Evolutionary conservation across 2,888 invertebrate species (phyloP), one percentile per base, ranked within the genome.

Genomic region (Ectemnius lituratus): DNA sequence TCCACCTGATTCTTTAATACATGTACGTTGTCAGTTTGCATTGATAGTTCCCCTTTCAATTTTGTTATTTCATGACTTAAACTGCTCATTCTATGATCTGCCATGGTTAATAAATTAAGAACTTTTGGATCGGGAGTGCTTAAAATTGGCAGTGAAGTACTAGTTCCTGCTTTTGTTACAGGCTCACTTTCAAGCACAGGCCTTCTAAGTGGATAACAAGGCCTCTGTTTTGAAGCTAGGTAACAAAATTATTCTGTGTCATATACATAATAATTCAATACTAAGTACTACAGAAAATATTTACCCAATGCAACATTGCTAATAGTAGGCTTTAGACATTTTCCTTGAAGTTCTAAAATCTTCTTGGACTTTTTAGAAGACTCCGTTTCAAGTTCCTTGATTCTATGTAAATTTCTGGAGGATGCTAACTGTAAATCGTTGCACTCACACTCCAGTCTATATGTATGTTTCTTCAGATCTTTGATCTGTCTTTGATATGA

Each of bases 341-440:
- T 90, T 73, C 89, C 89, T 86, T 92, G 92, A 11, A 93, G 88
- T 71, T 92, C 91, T 20, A 92, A 88, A 75, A 93, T 92, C 79
- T 91, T 90, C 76, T 92, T 92, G 1, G 92, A 91, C 79, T 93
- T 93, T 80, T 93, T 93, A 56, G 92, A 90, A 5, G 95, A 91
- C 81, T 95, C 94, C 63, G 93, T 92, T 86, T 94, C 94, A 57
- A 95, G 88, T 76, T 92, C 92, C 82, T 93, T 93, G 16, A 94
- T 91, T 89, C 93, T 94, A 84, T 92, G 90, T 16, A 92, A 88
- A 86, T 93, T 93, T 80, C 92, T 92, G 45, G 92, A 92, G 73
- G 92, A 92, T n/a, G 92, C 88, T 80, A 94, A 92, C 84, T 92
- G 93, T 58, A 93, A 91, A 82, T 95, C 95, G 78, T 93, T 92